Base-by-base conservation (phyloP, 2,113 vertebrate species). In the Oreotragus oreotragus region DNA sequence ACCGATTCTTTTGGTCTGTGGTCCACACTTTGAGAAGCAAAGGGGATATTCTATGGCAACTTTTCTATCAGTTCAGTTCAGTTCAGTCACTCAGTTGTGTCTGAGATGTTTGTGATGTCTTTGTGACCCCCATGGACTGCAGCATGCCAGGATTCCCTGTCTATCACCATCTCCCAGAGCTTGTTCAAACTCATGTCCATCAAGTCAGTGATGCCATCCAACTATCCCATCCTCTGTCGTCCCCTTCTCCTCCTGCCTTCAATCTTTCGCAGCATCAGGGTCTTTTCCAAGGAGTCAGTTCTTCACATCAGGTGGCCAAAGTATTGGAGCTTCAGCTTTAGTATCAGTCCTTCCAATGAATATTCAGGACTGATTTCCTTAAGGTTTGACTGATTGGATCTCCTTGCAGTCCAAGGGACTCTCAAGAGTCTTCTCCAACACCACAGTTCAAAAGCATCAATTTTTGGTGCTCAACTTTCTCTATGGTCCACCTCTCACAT, bases 381-480 rank as follows among this genome's bases (percentile, higher is more conserved):
- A 36, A 70, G n/a, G 66, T 3, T 70, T 2, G n/a, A 39, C n/a
- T 36, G n/a, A n/a, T 70, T 70, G 0, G 19, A 70, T 70, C 9
- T 39, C 10, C 9, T 36, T 70, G 9, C 19, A 12, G 66, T 23
- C 66, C 66, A 70, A 70, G 66, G n/a, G n/a, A 39, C 66, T 39
- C 66, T 39, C n/a, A 70, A 70, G 66, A 70, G 19, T 70, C n/a
- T 70, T 70, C 66, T 70, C 66, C 10, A 39, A 23, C 19, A 70
- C 66, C n/a, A 23, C 66, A 70, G 66, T 39, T 39, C 66, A 12
- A 70, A 70, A 23, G 19, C 5, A 13, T 70, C n/a, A 39, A 5
- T 39, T 39, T 36, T 39, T 36, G 19, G 66, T 0, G 0, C n/a
- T 70, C n/a, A 39, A n/a, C n/a, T 23, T 70, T 70, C 5, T 70